Evolutionary conservation across 2,113 vertebrate genomes (phyloP).

Genomic region (Mohoua ochrocephala): DNA sequence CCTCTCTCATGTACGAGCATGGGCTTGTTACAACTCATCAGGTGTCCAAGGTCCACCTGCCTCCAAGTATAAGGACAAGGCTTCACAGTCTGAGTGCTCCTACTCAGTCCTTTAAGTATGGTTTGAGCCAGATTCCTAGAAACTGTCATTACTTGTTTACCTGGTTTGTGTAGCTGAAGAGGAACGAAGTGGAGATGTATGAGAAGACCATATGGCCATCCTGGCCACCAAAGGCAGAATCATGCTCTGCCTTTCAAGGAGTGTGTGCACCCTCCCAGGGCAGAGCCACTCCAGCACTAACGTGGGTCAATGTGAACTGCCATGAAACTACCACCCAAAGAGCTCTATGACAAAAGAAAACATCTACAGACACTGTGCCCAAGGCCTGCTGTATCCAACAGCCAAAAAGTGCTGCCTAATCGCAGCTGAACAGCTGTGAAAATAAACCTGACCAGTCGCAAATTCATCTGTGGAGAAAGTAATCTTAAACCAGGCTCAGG

Average conservation of each 20-base stretch:
- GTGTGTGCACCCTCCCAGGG: neutral
- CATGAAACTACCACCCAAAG: neutral
- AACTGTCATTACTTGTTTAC: neutral
- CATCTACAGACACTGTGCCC: neutral
- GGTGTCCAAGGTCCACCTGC: neutral
- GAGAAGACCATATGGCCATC: neutral
- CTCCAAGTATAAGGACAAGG: neutral
- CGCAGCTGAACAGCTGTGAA: neutral
- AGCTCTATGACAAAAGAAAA: neutral
- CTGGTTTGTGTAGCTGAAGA: neutral
- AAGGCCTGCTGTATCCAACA: neutral
- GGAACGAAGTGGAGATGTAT: neutral
- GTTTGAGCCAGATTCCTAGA: neutral
- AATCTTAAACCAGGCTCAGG: neutral
- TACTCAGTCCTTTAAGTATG: neutral
- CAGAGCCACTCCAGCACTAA: neutral
- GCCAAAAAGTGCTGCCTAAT: neutral
- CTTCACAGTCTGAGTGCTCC: neutral
- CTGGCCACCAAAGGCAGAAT: neutral
- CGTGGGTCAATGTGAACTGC: rapidly evolving
- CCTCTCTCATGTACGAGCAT: rapidly evolving
- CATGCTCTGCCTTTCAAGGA: neutral
- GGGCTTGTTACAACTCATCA: neutral
- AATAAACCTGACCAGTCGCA: neutral
- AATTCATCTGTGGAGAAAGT: neutral